Base-by-base conservation (phyloP, 2,797 vertebrate genomes). In the Gallinago stenura region DNA sequence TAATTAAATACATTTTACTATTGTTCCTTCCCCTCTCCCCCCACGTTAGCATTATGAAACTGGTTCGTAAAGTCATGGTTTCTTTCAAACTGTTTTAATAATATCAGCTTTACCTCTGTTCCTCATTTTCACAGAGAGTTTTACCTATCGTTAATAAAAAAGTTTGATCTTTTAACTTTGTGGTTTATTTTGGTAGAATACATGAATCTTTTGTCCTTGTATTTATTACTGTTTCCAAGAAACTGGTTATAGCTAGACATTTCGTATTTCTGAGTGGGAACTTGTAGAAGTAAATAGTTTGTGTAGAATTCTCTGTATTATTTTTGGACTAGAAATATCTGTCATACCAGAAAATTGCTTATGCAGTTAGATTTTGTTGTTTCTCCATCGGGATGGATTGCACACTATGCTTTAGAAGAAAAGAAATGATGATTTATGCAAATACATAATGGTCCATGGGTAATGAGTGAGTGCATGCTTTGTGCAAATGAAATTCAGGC, bases 271-370 rank as follows among this genome's bases (percentile, higher is more conserved):
- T 69, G 72, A 61, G 56, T 30, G 65, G 45, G 73, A 64, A 64
- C 56, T n/a, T 57, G 15, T 43, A 73, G 50, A 71, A 85, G 46
- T 15, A 64, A 46, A 41, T 5, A 39, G 56, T 65, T 90, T 91
- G 16, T 43, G 30, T 70, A 69, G 72, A 66, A 54, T 18, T 43
- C 15, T 81, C 26, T n/a, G 43, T 94, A 46, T 95, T 97, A 61
- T 83, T 94, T 96, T 96, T 95, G 86, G 90, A 75, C 28, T 35
- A 39, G 48, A 81, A 72, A 76, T 83, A 72, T 58, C 75, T 93
- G 66, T 53, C 33, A 33, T 65, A 53, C 2, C 60, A 68, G 65
- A 60, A 84, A 81, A 87, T 60, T 73, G 35, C 92, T 92, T 69
- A 28, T 90, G 77, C 70, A 78, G 65, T 92, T 88, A 77, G 71